These are phyloP conservation scores for Trachelipus rathkii DNA, from an alignment of 1,140 invertebrate species.

Conservation along the genomic window DNA sequence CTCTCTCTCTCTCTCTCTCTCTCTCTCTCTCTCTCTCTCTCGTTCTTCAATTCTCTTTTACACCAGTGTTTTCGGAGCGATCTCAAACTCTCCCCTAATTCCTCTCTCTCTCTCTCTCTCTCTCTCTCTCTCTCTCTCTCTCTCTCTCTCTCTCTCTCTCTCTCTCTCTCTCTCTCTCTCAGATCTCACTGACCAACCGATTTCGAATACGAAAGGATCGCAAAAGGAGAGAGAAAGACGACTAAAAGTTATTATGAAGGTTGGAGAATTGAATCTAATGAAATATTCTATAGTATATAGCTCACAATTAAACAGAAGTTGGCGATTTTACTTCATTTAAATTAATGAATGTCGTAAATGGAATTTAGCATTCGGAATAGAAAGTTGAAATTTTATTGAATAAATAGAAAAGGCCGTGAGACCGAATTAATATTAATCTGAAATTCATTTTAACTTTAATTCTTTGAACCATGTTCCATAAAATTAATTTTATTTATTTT, in stretches of 20 bases:
- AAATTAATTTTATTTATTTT: not conserved
- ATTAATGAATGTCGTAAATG: constrained; percentile 1
- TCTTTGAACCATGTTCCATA: not conserved
- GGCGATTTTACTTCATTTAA: constrained; percentile 13
- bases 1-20: too few relatives aligned
- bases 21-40: too few relatives aligned
- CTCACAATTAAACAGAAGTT: constrained; percentile 10
- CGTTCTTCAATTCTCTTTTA: too few relatives aligned
- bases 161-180: too few relatives aligned
- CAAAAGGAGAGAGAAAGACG: not conserved
- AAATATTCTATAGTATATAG: constrained; percentile 9
- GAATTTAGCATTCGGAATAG: not conserved
- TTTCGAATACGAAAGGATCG: not conserved
- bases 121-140: not conserved
- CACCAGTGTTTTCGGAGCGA: too few relatives aligned
- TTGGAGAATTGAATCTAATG: not conserved
- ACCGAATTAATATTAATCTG: not conserved
- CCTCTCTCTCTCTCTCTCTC: not conserved
- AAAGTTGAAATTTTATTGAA: not conserved
- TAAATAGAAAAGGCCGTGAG: not conserved
- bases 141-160: not conserved
- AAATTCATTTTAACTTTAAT: not conserved
- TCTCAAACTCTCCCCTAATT: too few relatives aligned
- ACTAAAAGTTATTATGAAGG: constrained; percentile 3
- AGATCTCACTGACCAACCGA: not conserved